Base-by-base conservation (phyloP, 2,113 vertebrate species). In the Elephas maximus region DNA sequence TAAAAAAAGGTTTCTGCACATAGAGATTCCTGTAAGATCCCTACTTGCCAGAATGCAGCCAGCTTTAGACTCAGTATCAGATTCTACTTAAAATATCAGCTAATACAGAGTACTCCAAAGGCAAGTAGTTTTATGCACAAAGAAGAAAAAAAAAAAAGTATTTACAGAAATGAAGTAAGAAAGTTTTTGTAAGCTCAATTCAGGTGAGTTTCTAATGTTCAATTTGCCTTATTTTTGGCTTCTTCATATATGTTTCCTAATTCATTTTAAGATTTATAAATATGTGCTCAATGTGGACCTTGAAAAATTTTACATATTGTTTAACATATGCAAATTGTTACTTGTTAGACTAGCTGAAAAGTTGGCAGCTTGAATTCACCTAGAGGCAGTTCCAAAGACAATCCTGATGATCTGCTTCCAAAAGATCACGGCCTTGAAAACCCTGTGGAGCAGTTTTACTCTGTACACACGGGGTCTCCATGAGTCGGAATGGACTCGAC, bases 231-330 rank as follows among this genome's bases (percentile, higher is more conserved):
- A 89, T 96, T 97, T 96, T 51, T 65, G 6, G 9, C 44, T 94
- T 85, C 15, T 97, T 97, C 37, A 37, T 94, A 77, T 95, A 69
- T 0, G 24, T 98, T 96, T 95, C 12, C 41, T 92, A 96, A 96
- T 96, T 97, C 96, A 26, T n/a, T 97, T 93, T n/a, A 93, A 98
- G 71, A 93, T 90, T 62, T 93, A 96, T 90, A 85, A 97, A 91
- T 94, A 93, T 90, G 73, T 45, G 63, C 76, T 88, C 48, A 97
- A 84, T 97, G 95, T 84, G 65, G 87, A 97, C 97, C 87, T 79
- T 89, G 96, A 78, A 5, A 71, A 95, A 77, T 77, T 93, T 67
- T 95, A 91, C 8, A 9, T 45, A 92, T 95, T 93, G 96, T 97
- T 96, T 78, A 95, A 89, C n/a, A 95, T 84, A 45, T 93, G 65